A percentile compares a stretch with the other conserved stretches of the same genome.
These are phyloP conservation scores for Hermetia illucens DNA, from an alignment of 1,140 invertebrate genomes.

Conservation along the genomic window DNA sequence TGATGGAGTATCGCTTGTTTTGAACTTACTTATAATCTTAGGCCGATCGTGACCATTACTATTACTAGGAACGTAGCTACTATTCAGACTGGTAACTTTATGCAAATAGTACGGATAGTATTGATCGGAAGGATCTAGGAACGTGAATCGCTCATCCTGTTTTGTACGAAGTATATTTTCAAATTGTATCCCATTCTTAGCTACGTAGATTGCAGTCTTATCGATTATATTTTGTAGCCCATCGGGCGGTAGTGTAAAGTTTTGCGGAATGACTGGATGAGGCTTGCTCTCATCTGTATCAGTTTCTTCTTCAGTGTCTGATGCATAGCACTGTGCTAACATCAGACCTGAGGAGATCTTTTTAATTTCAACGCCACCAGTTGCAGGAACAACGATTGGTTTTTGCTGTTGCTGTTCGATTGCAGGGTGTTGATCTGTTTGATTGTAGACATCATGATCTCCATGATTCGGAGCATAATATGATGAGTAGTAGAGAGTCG, in stretches of 20 bases:
- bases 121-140: slow-evolving; percentile 55
- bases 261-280: slow-evolving; percentile 22
- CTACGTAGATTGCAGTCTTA: slow-evolving; percentile 90
- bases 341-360: slow-evolving; percentile 36
- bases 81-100: no score
- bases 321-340: slow-evolving; percentile 41
- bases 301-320: slow-evolving; percentile 34
- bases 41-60: no score
- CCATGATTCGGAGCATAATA: no score
- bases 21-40: no score
- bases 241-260: slow-evolving; percentile 50
- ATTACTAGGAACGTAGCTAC: no score
- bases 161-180: slow-evolving; percentile 77
- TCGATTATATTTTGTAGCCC: slow-evolving; percentile 80
- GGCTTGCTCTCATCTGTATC: slow-evolving; percentile 18
- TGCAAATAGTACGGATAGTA: slow-evolving; percentile 64
- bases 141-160: slow-evolving; percentile 72
- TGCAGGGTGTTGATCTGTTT: slow-evolving; percentile 10
- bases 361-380: slow-evolving; percentile 11
- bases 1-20: no score
- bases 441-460: no score
- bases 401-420: slow-evolving; percentile 17
- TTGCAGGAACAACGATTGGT: slow-evolving; percentile 3
- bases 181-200: slow-evolving; percentile 86
- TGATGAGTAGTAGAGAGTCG: no score